These are phyloP conservation scores for Stegophylla sp. DNA, from an alignment of 2,888 invertebrate genomes.

Conservation along the genomic window DNA sequence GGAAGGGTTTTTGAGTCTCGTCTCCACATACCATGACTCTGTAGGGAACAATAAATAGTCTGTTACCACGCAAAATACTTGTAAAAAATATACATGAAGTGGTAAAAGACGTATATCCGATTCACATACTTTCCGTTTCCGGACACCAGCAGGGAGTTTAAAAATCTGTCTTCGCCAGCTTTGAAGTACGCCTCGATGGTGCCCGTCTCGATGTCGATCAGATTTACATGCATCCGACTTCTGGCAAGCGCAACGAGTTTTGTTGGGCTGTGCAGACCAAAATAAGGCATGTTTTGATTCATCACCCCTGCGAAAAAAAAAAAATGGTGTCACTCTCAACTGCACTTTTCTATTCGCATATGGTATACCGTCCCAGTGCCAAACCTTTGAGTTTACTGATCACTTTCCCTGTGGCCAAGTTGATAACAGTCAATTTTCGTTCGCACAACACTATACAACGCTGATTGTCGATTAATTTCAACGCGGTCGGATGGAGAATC, in stretches of 20 bases:
- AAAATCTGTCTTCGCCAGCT: constrained; percentile 87
- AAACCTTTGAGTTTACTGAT: constrained; percentile 66
- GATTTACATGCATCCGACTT: constrained; percentile 71
- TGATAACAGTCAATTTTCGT: constrained; percentile 80
- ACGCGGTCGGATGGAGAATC: constrained; percentile 78
- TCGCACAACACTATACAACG: constrained; percentile 82
- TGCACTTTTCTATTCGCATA: background rate
- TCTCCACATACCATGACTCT: constrained; percentile 88
- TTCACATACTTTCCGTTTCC: constrained; percentile 79
- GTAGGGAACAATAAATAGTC: constrained; percentile 46
- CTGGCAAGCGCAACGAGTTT: constrained; percentile 83
- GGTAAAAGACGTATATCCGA: too few relatives aligned
- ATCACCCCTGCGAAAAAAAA: constrained; percentile 78
- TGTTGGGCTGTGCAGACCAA: constrained; percentile 80
- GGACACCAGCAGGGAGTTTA: constrained; percentile 85
- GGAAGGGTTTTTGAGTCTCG: constrained; percentile 91
- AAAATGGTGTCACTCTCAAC: background rate
- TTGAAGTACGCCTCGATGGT: constrained; percentile 87
- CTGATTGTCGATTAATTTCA: constrained; percentile 79
- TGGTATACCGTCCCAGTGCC: background rate
- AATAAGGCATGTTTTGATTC: constrained; percentile 93
- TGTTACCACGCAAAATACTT: too few relatives aligned
- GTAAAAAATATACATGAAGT: too few relatives aligned
- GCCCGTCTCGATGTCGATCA: constrained; percentile 69
- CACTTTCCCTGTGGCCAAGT: constrained; percentile 75